Evolutionary conservation across 2,888 invertebrate genomes (phyloP), one percentile per base, ranked within the genome.

Genomic region (Tetheella fluctuosa): DNA sequence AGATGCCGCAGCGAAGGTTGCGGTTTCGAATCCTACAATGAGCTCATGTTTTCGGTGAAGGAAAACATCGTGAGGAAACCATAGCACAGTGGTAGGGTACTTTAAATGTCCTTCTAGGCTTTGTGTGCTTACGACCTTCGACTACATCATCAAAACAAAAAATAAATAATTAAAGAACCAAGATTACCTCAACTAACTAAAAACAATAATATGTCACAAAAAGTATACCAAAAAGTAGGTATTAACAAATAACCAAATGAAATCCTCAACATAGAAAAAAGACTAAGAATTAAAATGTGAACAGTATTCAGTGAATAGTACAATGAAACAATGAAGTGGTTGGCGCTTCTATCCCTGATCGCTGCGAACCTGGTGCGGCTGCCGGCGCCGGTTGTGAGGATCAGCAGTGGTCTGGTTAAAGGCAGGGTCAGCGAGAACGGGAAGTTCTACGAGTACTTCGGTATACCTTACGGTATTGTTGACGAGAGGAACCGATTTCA

Each of bases 381-480:
- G 64, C 91, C 89, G 28, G 81, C 90, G 39, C 90, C 89, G 0
- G 77, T 86, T 64, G 84, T 92, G 68, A 76, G 72, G 68, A 81
- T 79, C 54, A 69, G 70, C 64, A 68, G 79, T 56, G 92, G 92
- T 0, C 77, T 86, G 23, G 76, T 91, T 59, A 79, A 90, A 42
- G 92, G 92, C 48, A 74, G 84, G 20, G 64, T 90, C 67, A 85
- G 86, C 63, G 81, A 84, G 37, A 80, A 85, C 63, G 90, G 90
- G 7, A 75, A 67, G 59, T 83, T 87, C 69, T 81, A 84, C 79
- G 84, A 87, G 68, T 93, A 89, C 80, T 80, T 88, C 57, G 92
- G 92, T 1, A 86, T 93, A 54, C 92, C 92, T 0, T 93, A 93
- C 61, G 92, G 81, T 1, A 83, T 80, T 0, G 91, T 92, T 23